phyloP scores from a whole-genome alignment of 2,797 vertebrate species.

The Falco novaeseelandiae region DNA sequence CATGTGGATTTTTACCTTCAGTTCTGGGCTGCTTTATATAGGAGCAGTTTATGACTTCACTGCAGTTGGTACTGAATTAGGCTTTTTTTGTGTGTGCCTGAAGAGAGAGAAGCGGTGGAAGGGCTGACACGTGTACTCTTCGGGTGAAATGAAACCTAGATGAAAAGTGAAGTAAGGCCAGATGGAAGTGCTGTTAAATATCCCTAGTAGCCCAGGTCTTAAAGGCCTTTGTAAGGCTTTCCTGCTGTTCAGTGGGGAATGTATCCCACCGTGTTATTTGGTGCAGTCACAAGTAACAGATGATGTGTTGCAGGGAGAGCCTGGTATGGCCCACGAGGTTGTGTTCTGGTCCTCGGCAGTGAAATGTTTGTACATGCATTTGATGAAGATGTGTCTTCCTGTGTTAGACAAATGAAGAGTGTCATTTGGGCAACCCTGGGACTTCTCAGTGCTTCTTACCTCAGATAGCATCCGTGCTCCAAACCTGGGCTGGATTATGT shows the following conservation, averaged over 20 bases:
- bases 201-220: not conserved
- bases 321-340: not conserved
- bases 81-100: not conserved
- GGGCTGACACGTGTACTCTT: not conserved
- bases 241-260: not conserved
- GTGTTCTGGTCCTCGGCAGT: not conserved
- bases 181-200: slow-evolving; percentile 2
- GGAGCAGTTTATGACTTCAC: not conserved
- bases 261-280: not conserved
- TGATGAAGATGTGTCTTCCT: not conserved
- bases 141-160: not conserved
- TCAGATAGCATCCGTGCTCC: not conserved
- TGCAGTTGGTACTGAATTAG: not conserved
- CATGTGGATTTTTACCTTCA: not conserved
- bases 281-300: not conserved
- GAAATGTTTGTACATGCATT: rapidly evolving
- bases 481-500: not conserved
- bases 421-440: not conserved
- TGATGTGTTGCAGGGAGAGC: not conserved
- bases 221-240: slow-evolving; percentile 14
- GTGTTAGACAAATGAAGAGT: not conserved
- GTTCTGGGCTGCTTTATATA: not conserved
- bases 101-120: not conserved
- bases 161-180: slow-evolving; percentile 5
- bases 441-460: not conserved